These are phyloP conservation scores for Nymphicus hollandicus DNA, from an alignment of 2,113 vertebrate genomes.

Conservation along the genomic window DNA sequence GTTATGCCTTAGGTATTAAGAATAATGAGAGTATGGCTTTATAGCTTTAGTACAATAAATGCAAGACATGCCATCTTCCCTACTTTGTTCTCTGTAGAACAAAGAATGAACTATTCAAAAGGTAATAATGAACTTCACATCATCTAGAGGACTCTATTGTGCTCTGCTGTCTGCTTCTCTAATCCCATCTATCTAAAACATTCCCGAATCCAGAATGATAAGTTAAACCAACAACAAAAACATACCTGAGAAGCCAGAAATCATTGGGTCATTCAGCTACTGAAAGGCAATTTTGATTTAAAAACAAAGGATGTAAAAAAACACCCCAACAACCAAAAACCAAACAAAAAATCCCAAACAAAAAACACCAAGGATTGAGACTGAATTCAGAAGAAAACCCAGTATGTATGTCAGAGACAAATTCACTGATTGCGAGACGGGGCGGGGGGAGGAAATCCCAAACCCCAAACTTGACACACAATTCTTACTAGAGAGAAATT, in stretches of 20 bases:
- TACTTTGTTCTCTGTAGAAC: background rate
- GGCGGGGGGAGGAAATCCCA: background rate
- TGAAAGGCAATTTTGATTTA: background rate
- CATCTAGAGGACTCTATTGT: constrained; percentile 4
- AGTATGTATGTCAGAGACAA: background rate
- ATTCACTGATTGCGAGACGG: background rate
- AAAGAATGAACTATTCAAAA: constrained; percentile 27
- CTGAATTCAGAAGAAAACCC: background rate
- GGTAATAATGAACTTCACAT: constrained; percentile 19
- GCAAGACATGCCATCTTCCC: background rate
- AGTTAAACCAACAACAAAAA: background rate
- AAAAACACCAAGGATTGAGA: background rate
- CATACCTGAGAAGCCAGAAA: background rate
- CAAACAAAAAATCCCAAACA: background rate
- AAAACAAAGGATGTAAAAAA: background rate
- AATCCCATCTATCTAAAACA: background rate
- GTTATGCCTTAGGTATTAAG: background rate
- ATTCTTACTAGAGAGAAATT: background rate
- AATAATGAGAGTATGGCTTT: background rate
- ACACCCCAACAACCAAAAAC: background rate
- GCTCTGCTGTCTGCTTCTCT: constrained; percentile 1
- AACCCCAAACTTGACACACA: background rate
- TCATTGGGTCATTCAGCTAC: constrained; percentile 1
- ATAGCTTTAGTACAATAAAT: constrained; percentile 1
- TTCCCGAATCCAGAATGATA: background rate